Conservation (phyloP, 2,888 invertebrate genomes). For the Papilio protenor region DNA sequence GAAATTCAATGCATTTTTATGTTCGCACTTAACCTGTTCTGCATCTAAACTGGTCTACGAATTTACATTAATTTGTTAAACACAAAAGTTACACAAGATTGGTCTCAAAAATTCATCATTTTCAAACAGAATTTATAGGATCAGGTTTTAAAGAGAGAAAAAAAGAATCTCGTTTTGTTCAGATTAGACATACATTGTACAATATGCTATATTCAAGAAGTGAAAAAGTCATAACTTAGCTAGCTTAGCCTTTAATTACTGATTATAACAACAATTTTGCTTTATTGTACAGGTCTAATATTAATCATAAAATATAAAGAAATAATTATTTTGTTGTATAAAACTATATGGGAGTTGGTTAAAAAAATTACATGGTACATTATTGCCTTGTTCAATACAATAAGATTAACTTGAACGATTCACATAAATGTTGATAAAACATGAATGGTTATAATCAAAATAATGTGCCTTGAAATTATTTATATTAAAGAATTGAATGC, state of each 20-base stretch:
- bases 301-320: no score
- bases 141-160: not conserved
- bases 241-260: no score
- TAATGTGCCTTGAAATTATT: constrained; percentile 9
- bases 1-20: not conserved
- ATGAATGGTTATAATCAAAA: not conserved
- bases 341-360: not conserved
- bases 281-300: no score
- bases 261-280: no score
- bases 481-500: not conserved
- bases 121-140: not conserved
- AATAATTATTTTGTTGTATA: not conserved
- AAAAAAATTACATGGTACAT: constrained; percentile 10
- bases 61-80: not conserved
- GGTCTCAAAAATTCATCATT: not conserved
- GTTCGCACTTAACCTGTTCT: constrained; percentile 3
- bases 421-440: constrained; percentile 1
- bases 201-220: no score
- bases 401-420: not conserved
- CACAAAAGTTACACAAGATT: not conserved
- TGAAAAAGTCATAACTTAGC: no score
- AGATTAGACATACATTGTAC: no score
- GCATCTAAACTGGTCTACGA: not conserved
- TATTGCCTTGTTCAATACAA: not conserved
- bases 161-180: no score